Evolutionary conservation across 2,888 invertebrate species (phyloP), one percentile per base, ranked within the genome.

Genomic region (Leptarthrus brevirostris): DNA sequence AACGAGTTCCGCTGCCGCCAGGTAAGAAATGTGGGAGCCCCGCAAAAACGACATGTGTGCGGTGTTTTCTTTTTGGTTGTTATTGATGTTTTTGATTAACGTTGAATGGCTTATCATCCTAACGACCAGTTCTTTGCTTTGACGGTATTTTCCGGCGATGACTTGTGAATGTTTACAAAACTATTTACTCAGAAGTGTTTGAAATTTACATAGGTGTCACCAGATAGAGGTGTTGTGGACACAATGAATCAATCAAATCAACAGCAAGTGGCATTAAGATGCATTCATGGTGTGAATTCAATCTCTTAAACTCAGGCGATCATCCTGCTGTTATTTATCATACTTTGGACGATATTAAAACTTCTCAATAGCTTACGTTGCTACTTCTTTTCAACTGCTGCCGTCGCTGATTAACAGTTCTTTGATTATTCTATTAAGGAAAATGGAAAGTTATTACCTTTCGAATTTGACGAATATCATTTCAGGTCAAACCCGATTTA

Each of bases 221-320:
- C 61, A 18, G 61, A 61, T 61, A 61, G 36, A 61, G 61, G 40
- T 61, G 61, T 40, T 61, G 36, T 24, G 36, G 18, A 40, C 61
- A n/a, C n/a, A 36, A 61, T 61, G 40, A 61, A 61, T 61, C 61
- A 61, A 61, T 61, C 61, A 61, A 61, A 61, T 36, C 61, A 61
- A 61, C 36, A 61, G 36, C 61, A 16, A 18, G 61, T 36, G 18
- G 40, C 36, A 61, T 61, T 61, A 61, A 61, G 20, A 2, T 22
- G 36, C 61, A 61, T 61, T 61, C 61, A 61, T 30, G 61, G 61
- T 5, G n/a, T 40, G n/a, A 40, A 12, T 40, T 40, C 20, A 61
- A 20, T 40, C 61, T 16, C 36, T n/a, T 61, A 18, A 61, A 40
- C 40, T 61, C 22, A 14, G 18, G 40, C 34, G 36, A 61, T 61